Base-by-base conservation (phyloP, 2,888 invertebrate species). In the Aphodius granarius region DNA sequence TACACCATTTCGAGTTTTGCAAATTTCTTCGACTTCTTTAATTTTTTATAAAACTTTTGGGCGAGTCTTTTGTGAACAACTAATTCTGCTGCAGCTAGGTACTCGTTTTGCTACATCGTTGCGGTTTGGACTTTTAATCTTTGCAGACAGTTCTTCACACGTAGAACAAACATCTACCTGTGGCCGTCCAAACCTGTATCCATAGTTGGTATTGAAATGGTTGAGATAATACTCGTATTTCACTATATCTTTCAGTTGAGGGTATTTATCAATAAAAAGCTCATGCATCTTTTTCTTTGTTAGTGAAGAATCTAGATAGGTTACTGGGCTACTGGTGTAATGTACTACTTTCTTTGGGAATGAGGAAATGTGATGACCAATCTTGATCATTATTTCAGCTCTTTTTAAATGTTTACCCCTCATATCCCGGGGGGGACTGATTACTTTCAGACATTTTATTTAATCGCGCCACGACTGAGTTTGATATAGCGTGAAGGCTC, bases 161-260 rank as follows among this genome's bases (percentile, higher is more conserved):
- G 70, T 72, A 16, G 68, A 74, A 76, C 77, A 80, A 20, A 77
- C 78, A 72, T 79, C 79, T 0, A 80, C 78, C 76, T 80, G 79
- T 18, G 78, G 81, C 63, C 77, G 75, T 74, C 80, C 79, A 78
- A 81, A 81, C 17, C 64, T 70, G 63, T 76, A 78, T 73, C 73
- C 76, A 75, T 78, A 82, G 66, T 82, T 81, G 66, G 80, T 76
- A 74, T 79, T 78, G 73, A 80, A 79, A 75, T 79, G 80, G 76
- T 78, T 77, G 64, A 77, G 73, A 72, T 80, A 82, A 72, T 78
- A 81, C 66, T 80, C 79, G 65, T 81, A 81, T 75, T 80, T 79
- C n/a, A 81, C 78, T 68, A 72, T 17, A 72, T 70, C 75, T 75
- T 76, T 66, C 62, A 82, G 65, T 43, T 82, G 79, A 66, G 79